Evolutionary conservation across 2,888 invertebrate genomes (phyloP).

Genomic region (Hirtodrosophila duncani): DNA sequence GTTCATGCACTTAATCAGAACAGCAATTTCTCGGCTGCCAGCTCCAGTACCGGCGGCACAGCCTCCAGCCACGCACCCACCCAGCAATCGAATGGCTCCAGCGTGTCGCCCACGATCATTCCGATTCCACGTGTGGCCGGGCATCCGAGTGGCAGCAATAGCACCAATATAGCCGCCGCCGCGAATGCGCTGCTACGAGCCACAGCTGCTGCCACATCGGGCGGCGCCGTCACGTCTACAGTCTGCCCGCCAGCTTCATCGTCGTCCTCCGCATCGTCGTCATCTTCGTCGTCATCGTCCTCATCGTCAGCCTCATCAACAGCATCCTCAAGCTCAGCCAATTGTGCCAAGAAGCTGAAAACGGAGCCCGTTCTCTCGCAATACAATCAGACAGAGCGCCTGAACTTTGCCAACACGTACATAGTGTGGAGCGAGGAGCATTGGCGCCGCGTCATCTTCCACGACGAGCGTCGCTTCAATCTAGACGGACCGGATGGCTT

Average conservation of each 20-base stretch:
- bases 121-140: constrained; percentile 34
- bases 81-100: constrained; percentile 74
- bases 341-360: constrained; percentile 73
- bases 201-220: constrained; percentile 37
- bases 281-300: constrained; percentile 46
- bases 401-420: constrained; percentile 73
- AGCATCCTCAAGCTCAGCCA: constrained; percentile 46
- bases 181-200: constrained; percentile 59
- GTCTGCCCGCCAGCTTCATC: constrained; percentile 26
- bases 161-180: constrained; percentile 59
- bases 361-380: constrained; percentile 72
- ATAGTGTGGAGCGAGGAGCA: constrained; percentile 75
- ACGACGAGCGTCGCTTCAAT: constrained; percentile 76
- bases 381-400: constrained; percentile 74
- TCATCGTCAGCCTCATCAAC: constrained; percentile 39
- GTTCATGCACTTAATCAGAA: constrained; percentile 74
- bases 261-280: constrained; percentile 46
- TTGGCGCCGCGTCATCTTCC: constrained; percentile 75
- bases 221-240: constrained; percentile 14
- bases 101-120: constrained; percentile 71
- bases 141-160: constrained; percentile 36
- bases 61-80: constrained; percentile 75
- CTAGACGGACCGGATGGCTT: constrained; percentile 76
- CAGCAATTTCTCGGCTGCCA: constrained; percentile 75
- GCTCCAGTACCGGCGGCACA: constrained; percentile 75